These are phyloP conservation scores for Dendrocopos noguchii DNA, from an alignment of 2,113 vertebrate species.

Conservation along the genomic window DNA sequence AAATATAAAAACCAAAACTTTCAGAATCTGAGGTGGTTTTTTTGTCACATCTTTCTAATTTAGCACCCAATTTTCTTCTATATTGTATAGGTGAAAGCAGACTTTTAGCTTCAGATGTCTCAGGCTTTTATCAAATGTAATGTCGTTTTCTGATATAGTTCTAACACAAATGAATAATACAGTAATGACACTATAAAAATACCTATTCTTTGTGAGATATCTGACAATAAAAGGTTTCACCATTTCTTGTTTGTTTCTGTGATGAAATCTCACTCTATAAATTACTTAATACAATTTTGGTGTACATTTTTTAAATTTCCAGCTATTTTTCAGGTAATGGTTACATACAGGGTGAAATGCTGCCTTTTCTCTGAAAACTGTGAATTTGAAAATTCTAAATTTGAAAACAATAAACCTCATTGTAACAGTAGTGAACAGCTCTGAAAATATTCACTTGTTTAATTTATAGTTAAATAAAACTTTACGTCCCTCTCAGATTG, in stretches of 20 bases:
- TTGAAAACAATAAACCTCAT: not conserved
- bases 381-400: not conserved
- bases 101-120: not conserved
- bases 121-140: not conserved
- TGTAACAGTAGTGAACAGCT: not conserved
- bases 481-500: not conserved
- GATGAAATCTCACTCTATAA: not conserved
- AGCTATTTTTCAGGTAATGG: not conserved
- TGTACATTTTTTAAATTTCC: not conserved
- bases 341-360: fast-evolving
- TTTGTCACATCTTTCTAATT: not conserved
- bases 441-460: not conserved
- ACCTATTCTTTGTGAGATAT: not conserved
- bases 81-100: not conserved
- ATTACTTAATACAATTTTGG: not conserved
- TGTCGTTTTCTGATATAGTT: not conserved
- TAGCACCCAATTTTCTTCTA: not conserved
- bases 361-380: not conserved
- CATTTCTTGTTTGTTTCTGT: not conserved
- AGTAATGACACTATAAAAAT: not conserved
- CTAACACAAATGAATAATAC: not conserved
- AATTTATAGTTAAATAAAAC: not conserved
- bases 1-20: not conserved
- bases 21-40: not conserved
- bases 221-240: not conserved